phyloP scores from a whole-genome alignment of 1,140 invertebrate genomes.

The Camponotus pennsylvanicus region DNA sequence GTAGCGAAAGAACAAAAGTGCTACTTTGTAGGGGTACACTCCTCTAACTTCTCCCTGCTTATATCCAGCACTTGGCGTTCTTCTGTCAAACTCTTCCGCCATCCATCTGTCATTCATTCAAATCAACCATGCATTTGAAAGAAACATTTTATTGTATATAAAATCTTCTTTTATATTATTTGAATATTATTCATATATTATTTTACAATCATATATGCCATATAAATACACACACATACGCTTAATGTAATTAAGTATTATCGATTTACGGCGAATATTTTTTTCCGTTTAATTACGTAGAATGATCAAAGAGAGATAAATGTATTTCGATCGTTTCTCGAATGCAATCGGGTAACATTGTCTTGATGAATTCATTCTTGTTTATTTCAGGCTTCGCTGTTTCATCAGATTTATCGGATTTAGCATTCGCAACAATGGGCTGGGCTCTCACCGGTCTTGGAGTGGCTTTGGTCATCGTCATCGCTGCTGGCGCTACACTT shows the following conservation, averaged over 20 bases:
- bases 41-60: neutral
- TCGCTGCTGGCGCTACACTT: constrained; percentile 77
- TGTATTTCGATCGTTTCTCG: neutral
- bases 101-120: neutral
- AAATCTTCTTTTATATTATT: neutral
- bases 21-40: neutral
- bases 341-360: constrained; percentile 62
- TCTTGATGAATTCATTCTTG: constrained; percentile 57
- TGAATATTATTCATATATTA: neutral
- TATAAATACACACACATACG: no score
- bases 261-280: neutral
- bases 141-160: neutral
- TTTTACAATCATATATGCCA: neutral
- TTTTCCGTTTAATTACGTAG: neutral
- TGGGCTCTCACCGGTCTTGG: constrained; percentile 81
- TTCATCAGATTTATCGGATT: constrained; percentile 70
- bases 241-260: no score
- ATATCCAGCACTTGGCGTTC: neutral
- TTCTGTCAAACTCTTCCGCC: neutral
- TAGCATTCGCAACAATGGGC: constrained; percentile 77
- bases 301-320: neutral
- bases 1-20: constrained; percentile 18
- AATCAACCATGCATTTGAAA: neutral
- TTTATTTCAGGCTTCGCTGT: constrained; percentile 68
- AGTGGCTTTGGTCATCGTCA: constrained; percentile 77